Evolutionary conservation across 2,113 vertebrate genomes (phyloP), one percentile per base, ranked within the genome.

Genomic region (Empidonax alnorum): DNA sequence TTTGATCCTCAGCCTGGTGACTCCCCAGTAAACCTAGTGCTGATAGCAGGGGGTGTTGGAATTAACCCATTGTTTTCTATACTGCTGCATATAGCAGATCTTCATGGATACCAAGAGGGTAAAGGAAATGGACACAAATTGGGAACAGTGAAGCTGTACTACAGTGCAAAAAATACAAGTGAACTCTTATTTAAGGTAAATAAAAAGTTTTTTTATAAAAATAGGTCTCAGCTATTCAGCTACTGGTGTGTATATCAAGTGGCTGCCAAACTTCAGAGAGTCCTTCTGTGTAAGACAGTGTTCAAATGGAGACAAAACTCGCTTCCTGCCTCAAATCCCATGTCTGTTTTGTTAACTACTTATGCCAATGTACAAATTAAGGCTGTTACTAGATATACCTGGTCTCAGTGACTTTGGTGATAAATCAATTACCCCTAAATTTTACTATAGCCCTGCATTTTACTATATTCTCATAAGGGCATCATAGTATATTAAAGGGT

Each of bases 41-140:
- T 99, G 94, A 98, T 99, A 80, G 99, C 99, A 15, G 99, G 99
- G 22, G 99, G 99, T 21, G 99, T 99, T 4, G 99, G 99, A 71
- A 99, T 99, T 97, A 99, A 99, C 96, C 99, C 99, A 14, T 97
- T 99, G 88, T 98, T 99, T 96, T 99, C 99, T 89, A 99, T 99
- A 95, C 98, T 99, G 93, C 96, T 98, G 74, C 99, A 99, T 87
- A 33, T 97, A 10, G 96, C 97, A 16, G 99, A 99, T 92, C 98
- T 99, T 86, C 98, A 98, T 72, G 97, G 87, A 78, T 94, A 96
- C 31, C 86, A 81, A 79, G 96, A 47, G 8, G 62, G 85, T 56
- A 97, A 95, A 88, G 96, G 92, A 86, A 92, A 55, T 19, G 95
- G 94, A 41, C 98, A 97, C 95, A 96, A 97, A 95, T 84, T 98